Evolutionary conservation across 2,113 vertebrate genomes (phyloP), one percentile per base, ranked within the genome.

Genomic region (Catharus minimus): DNA sequence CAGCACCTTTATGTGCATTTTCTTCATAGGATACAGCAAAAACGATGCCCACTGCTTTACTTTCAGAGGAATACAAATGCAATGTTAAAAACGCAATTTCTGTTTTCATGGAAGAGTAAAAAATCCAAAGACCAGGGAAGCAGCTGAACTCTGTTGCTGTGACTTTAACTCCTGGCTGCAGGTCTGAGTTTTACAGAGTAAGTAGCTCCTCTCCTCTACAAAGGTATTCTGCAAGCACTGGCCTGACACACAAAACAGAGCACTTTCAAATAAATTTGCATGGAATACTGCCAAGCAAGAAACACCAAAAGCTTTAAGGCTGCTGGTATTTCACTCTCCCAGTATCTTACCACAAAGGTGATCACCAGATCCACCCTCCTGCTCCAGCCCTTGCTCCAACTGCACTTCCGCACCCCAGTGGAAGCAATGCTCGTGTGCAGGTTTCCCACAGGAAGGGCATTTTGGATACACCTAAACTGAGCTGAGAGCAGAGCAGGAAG

Each of bases 381-480:
- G 0, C 21, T 53, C 6, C 64, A 74, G 13, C 38, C 33, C 33
- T 11, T 14, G 43, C 49, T 53, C 33, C 52, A 76, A 3, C 8
- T 10, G 52, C 43, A 32, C 36, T 28, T 69, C 28, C 16, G 10
- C 15, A 9, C 7, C 44, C 10, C 33, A 24, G 0, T 0, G 15
- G 68, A 41, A 83, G 49, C 58, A 39, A 17, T 2, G 13, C 22
- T n/a, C 60, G n/a, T 0, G 0, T 6, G 14, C n/a, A 33, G 55
- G 18, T 9, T 60, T 38, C 72, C n/a, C n/a, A 8, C 1, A 22
- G 38, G 32, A 67, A 76, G 22, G 27, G 13, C 30, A 8, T 11
- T 16, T 82, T 18, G 27, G 62, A 28, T 15, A 20, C 46, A 38
- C 3, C 3, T 15, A 4, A 57, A 49, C 22, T 0, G 0, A 32